Conservation (phyloP, 2,888 invertebrate species). For the Notodonta ziczac region DNA sequence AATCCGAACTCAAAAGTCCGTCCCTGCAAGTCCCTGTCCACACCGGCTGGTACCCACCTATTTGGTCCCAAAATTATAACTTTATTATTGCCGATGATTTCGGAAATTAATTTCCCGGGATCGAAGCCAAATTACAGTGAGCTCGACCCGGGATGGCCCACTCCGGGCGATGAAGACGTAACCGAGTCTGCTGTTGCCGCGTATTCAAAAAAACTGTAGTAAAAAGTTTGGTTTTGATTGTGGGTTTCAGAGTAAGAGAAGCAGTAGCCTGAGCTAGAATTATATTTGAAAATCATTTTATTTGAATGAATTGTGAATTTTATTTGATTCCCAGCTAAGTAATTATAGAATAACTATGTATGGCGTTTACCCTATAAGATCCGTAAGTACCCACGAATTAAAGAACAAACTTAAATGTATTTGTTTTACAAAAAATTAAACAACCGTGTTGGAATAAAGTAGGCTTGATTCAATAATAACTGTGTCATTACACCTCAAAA, state of each 20-base stretch:
- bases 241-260: neutral
- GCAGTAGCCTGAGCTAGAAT: neutral
- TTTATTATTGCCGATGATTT: constrained; percentile 80
- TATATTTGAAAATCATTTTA: too few species aligned
- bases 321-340: neutral
- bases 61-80: constrained; percentile 78
- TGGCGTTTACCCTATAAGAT: too few species aligned
- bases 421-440: constrained; percentile 33
- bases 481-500: constrained; percentile 27
- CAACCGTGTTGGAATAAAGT: constrained; percentile 9
- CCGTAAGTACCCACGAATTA: too few species aligned
- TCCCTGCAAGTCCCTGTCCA: constrained; percentile 58
- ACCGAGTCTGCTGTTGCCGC: constrained; percentile 14
- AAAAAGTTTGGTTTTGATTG: constrained; percentile 6
- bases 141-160: constrained; percentile 32
- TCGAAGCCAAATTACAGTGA: constrained; percentile 74
- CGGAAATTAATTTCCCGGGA: constrained; percentile 81
- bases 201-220: constrained; percentile 15
- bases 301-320: too few species aligned
- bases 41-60: constrained; percentile 61
- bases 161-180: constrained; percentile 30
- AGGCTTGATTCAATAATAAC: constrained; percentile 17
- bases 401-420: constrained; percentile 14
- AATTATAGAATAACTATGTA: too few species aligned
- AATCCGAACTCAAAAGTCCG: constrained; percentile 41